phyloP scores from a whole-genome alignment of 1,140 invertebrate genomes.

The Bombus consobrinus region DNA sequence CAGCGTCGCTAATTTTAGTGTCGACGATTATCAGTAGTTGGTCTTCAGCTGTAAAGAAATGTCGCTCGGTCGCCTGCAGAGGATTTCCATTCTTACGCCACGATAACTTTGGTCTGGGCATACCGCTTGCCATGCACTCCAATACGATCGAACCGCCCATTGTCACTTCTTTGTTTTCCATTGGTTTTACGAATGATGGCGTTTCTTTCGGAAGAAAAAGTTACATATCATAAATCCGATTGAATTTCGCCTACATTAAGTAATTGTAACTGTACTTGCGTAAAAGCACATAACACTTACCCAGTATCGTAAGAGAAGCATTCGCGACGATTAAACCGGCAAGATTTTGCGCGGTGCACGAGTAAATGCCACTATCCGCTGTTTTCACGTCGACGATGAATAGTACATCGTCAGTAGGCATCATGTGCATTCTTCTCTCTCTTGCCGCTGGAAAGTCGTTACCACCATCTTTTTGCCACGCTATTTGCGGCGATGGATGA shows the following conservation, averaged over 20 bases:
- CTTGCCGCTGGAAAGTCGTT: conserved; percentile 97
- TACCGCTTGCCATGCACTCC: conserved; percentile 93
- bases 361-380: conserved; percentile 95
- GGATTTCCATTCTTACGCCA: conserved; percentile 94
- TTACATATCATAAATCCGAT: neutral
- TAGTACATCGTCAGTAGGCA: conserved; percentile 95
- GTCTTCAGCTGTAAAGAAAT: conserved; percentile 92
- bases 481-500: conserved; percentile 93
- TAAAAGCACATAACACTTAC: conserved; percentile 79
- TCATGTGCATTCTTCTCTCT: conserved; percentile 96
- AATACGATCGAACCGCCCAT: conserved; percentile 92
- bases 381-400: conserved; percentile 95
- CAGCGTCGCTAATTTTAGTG: conserved; percentile 89
- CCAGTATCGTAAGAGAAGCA: conserved; percentile 93
- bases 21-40: conserved; percentile 94
- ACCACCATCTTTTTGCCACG: conserved; percentile 97
- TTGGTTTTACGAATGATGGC: conserved; percentile 92
- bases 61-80: conserved; percentile 87
- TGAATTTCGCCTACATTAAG: neutral
- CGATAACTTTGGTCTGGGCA: conserved; percentile 92
- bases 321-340: conserved; percentile 94
- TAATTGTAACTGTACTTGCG: neutral
- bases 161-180: conserved; percentile 92
- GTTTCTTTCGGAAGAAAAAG: conserved; percentile 84
- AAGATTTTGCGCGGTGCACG: conserved; percentile 95